Base-by-base conservation (phyloP, 2,113 vertebrate species). In the Tychaedon coryphoeus region DNA sequence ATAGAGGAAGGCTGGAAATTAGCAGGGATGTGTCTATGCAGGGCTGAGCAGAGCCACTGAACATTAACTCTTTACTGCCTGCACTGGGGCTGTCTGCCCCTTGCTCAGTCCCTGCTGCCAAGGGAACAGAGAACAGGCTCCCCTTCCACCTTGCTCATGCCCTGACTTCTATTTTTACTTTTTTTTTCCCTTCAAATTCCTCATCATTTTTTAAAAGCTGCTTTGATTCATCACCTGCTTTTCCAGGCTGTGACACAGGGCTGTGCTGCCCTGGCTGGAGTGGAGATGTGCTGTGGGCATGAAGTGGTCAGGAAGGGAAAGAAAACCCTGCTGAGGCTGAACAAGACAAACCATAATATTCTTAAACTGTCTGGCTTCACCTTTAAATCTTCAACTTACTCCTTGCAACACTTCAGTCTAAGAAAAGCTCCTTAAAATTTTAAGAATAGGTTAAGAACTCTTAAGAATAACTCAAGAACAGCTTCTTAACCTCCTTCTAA, bases 31-130 rank as follows among this genome's bases (percentile, higher is more conserved):
- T 33, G 54, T 83, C 75, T 93, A 0, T 38, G 25, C 88, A 56
- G 75, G 82, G 86, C 95, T 90, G 88, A 93, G 90, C 40, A 84
- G 57, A 92, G 56, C 22, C 70, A 23, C 64, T 19, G 60, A 93
- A 4, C 54, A 31, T 95, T 94, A 94, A 96, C 96, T 0, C 94
- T 66, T 96, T 12, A 1, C 29, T 83, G 86, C 10, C 82, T 93
- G 92, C 24, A 1, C 58, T 40, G 16, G 48, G 28, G 5, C 3
- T 40, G 56, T 10, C 14, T 60, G 78, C 61, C 42, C 66, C 33
- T 42, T 14, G 64, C 45, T 73, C 53, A 42, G 28, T 9, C n/a
- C 17, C 51, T 28, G 43, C 34, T 5, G 42, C 24, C 26, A 36
- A 36, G 25, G 31, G 19, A 73, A 8, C 26, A 36, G 23, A 24